Evolutionary conservation across 35 echinoderm and acorn worm genomes (phyloP), one percentile per base, ranked within the genome.

Genomic region (Strongylocentrotus purpuratus): DNA sequence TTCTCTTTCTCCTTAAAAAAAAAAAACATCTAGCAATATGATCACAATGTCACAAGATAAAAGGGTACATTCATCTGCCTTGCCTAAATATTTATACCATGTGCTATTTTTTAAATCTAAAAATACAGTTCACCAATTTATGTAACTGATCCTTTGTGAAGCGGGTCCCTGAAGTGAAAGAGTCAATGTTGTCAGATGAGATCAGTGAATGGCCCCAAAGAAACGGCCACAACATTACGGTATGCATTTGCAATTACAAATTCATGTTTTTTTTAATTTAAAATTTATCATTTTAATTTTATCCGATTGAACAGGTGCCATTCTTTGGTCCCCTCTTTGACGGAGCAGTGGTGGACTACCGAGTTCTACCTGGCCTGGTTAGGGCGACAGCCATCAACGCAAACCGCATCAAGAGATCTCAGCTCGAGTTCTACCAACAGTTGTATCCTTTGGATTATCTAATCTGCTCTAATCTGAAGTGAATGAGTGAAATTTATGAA

Each of bases 261-360:
- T n/a, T 7, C 65, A 28, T 28, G 25, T 78, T 78, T 78, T 6
- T 22, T 22, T 20, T 5, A 70, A 25, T 20, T 78, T n/a, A 28
- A 22, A 7, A 11, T 59, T 59, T 11, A 78, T 28, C 25, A 25
- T n/a, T 8, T 28, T 7, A n/a, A 7, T 78, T 7, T n/a, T 78
- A n/a, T 92, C 86, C 88, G 10, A 85, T 45, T 90, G 32, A 46
- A 1, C 95, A 99, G 98, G 98, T 99, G 90, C 98, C 97, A 47
- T 99, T 98, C 94, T 99, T 99, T 95, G 98, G 98, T 88, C 98
- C 98, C 9, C 55, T 99, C 32, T 99, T 99, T 96, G 97, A 99
- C 86, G 98, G 98, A 94, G 98, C 98, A 78, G 97, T 99, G 47
- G 97, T 99, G 52, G 98, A 98, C 94, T 96, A 99, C 91, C 97